A percentile compares a stretch with the other conserved stretches of the same genome.
Conservation (phyloP, 2,888 invertebrate genomes). For the Thelaira solivaga region DNA sequence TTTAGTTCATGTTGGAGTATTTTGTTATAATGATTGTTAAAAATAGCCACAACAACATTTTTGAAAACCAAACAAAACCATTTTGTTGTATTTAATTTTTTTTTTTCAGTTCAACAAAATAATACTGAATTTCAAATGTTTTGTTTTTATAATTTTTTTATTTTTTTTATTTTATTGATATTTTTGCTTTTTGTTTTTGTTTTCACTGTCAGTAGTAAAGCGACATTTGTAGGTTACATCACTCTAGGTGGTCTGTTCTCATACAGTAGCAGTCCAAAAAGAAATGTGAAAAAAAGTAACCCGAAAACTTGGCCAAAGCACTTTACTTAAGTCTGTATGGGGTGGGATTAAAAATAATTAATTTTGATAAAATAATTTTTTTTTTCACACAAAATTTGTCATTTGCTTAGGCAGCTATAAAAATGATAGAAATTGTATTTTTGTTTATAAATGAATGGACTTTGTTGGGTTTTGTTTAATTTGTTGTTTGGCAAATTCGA, state of each 20-base stretch:
- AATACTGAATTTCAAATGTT: constrained; percentile 52
- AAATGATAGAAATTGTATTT: too few relatives aligned
- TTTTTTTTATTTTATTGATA: not conserved
- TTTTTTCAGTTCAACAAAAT: not conserved
- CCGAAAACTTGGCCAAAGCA: not conserved
- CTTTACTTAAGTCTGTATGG: not conserved
- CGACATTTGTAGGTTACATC: constrained; percentile 53
- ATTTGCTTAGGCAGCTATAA: too few relatives aligned
- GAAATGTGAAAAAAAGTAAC: not conserved
- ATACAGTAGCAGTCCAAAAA: not conserved
- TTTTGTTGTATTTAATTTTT: too few relatives aligned
- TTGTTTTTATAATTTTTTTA: not conserved
- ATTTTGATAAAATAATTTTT: not conserved
- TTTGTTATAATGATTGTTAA: too few relatives aligned
- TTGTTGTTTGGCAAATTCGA: too few relatives aligned
- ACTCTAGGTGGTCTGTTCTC: constrained; percentile 45
- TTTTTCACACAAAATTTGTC: not conserved
- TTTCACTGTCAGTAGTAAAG: constrained; percentile 40
- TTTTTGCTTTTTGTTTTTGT: constrained; percentile 19
- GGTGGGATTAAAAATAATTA: not conserved
- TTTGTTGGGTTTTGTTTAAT: too few relatives aligned
- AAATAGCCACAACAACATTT: too few relatives aligned
- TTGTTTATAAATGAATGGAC: too few relatives aligned
- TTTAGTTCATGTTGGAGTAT: not conserved
- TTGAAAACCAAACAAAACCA: too few relatives aligned